A percentile compares a stretch with the other conserved stretches of the same genome.
These are phyloP conservation scores for Brachionus rubens DNA, from an alignment of 1,140 invertebrate species.

Conservation along the genomic window DNA sequence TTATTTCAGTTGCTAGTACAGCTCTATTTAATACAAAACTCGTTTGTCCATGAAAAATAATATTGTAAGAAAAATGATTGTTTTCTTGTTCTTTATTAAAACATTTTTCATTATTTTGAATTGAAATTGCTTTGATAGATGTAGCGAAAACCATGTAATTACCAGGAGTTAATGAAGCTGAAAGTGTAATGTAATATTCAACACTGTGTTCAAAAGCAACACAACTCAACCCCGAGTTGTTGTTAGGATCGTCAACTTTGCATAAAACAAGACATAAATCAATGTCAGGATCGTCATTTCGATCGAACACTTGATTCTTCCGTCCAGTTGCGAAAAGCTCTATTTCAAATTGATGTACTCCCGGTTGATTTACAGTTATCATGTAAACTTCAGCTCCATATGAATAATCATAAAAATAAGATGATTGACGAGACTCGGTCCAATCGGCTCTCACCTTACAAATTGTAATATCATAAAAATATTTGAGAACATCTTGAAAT, in stretches of 20 bases:
- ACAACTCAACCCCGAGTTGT: conserved; percentile 15
- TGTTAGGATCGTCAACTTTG: conserved; percentile 24
- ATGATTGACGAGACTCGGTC: conserved; percentile 40
- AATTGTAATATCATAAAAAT: conserved; percentile 45
- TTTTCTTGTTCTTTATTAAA: conserved; percentile 17
- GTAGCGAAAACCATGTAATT: conserved; percentile 36
- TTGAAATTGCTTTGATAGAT: conserved; percentile 39
- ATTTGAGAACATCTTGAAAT: conserved; percentile 42
- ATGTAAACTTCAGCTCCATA: conserved; percentile 30
- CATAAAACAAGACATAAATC: conserved; percentile 42
- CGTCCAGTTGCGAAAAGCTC: conserved; percentile 21
- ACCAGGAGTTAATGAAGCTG: conserved; percentile 20
- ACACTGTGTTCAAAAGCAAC: conserved; percentile 30
- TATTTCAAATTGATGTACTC: conserved; percentile 41
- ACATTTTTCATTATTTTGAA: conserved; percentile 22
- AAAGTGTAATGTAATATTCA: conserved; percentile 43
- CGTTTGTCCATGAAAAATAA: conserved; percentile 33
- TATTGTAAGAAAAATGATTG: conserved; percentile 36
- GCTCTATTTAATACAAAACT: conserved; percentile 32
- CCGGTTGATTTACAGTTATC: conserved; percentile 27
- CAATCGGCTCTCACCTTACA: conserved; percentile 40
- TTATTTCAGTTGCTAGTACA: conserved; percentile 9
- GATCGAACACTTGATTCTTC: conserved; percentile 27
- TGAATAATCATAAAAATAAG: conserved; percentile 37
- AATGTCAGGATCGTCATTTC: conserved; percentile 41